Conservation (phyloP, 2,797 vertebrate species). For the Schizothorax lantsangensis region DNA sequence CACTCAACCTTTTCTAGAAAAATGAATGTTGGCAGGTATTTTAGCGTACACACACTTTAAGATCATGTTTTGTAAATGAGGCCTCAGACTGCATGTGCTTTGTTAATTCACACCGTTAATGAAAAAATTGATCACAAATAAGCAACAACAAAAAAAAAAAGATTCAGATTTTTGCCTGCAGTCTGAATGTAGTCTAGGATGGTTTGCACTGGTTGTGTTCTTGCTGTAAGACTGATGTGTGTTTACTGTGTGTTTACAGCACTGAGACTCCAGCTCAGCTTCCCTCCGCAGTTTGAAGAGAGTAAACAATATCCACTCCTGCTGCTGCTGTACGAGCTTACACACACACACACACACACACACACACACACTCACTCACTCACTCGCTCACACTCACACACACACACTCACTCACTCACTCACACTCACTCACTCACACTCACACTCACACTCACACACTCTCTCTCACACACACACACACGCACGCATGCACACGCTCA, state of each 20-base stretch:
- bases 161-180: background rate
- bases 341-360: constrained; percentile 21
- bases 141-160: background rate
- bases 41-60: too few relatives aligned
- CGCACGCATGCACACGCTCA: too few relatives aligned
- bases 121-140: background rate
- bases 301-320: constrained; percentile 70
- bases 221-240: background rate
- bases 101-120: background rate
- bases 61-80: too few relatives aligned
- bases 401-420: too few relatives aligned
- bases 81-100: background rate
- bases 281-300: constrained; percentile 75
- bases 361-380: too few relatives aligned
- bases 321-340: constrained; percentile 73
- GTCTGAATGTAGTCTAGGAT: background rate
- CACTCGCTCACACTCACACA: too few relatives aligned
- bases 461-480: too few relatives aligned
- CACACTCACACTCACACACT: too few relatives aligned
- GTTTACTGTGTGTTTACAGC: constrained; percentile 66
- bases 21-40: too few relatives aligned
- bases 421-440: too few relatives aligned
- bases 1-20: too few relatives aligned
- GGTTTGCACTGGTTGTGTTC: background rate
- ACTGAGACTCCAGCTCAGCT: constrained; percentile 72